Conservation (phyloP, 1,140 invertebrate genomes). For the Drosophila sucinea region DNA sequence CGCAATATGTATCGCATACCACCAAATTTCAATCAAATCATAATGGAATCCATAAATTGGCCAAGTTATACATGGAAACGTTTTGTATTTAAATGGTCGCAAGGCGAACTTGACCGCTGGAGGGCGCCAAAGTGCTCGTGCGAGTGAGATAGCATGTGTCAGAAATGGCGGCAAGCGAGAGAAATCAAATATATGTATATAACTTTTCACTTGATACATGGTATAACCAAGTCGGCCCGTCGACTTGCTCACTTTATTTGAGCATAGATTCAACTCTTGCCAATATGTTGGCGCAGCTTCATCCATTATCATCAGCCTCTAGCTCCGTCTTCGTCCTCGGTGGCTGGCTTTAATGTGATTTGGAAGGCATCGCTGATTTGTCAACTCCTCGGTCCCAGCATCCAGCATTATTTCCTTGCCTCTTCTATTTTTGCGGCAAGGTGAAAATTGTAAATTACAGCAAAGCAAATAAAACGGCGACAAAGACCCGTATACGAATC, state of each 20-base stretch:
- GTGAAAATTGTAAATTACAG: conserved; percentile 81
- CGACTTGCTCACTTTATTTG: conserved; percentile 51
- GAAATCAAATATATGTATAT: too few relatives aligned
- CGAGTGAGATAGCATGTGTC: too few relatives aligned
- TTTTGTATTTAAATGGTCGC: too few relatives aligned
- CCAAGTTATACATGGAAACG: too few relatives aligned
- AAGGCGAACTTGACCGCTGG: too few relatives aligned
- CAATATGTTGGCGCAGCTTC: conserved; percentile 44
- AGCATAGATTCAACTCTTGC: conserved; percentile 51
- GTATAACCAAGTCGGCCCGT: too few relatives aligned
- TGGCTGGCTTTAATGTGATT: conserved; percentile 61
- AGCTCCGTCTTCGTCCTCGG: conserved; percentile 21
- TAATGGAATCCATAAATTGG: too few relatives aligned
- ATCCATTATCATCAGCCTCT: conserved; percentile 50
- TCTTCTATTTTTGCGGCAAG: conserved; percentile 39
- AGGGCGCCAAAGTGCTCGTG: too few relatives aligned
- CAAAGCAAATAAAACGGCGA: conserved; percentile 66
- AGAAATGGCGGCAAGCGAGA: too few relatives aligned
- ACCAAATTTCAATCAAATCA: too few relatives aligned
- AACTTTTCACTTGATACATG: too few relatives aligned
- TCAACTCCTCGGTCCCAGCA: conserved; percentile 49
- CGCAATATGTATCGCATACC: too few relatives aligned
- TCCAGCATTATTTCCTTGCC: conserved; percentile 51
- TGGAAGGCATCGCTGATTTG: conserved; percentile 69
- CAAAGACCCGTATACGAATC: conserved; percentile 51